A percentile compares a stretch with the other conserved stretches of the same genome.
Evolutionary conservation across 1,140 invertebrate species (phyloP).

Genomic region (Drosophila kanapiae): DNA sequence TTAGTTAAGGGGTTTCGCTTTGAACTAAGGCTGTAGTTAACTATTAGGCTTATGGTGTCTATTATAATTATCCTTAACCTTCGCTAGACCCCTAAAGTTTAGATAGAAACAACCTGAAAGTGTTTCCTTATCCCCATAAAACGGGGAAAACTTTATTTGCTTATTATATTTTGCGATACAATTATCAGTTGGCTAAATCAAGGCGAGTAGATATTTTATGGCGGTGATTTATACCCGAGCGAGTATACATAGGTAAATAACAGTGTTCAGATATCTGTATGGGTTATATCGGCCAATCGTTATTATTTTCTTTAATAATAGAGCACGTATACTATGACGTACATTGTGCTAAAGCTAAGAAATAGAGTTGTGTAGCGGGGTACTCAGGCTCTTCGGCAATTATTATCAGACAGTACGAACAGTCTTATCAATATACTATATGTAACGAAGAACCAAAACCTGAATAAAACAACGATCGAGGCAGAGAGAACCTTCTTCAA

Average conservation of each 20-base stretch:
- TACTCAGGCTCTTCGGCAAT: constrained; percentile 9
- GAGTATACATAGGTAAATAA: constrained; percentile 1
- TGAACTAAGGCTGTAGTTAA: no score
- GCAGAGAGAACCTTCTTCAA: constrained; percentile 7
- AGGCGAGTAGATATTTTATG: constrained; percentile 14
- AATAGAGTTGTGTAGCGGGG: neutral
- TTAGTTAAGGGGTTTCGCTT: no score
- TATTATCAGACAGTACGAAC: constrained; percentile 28
- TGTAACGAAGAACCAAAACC: constrained; percentile 14
- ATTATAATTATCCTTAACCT: neutral
- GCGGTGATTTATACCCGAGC: constrained; percentile 1
- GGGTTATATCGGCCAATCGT: constrained; percentile 13
- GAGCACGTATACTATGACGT: constrained; percentile 19
- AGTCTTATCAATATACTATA: constrained; percentile 20
- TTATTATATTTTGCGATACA: constrained; percentile 11
- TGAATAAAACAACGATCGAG: constrained; percentile 11
- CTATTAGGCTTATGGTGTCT: no score
- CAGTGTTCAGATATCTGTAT: constrained; percentile 9
- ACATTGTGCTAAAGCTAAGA: constrained; percentile 1
- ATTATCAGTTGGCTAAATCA: constrained; percentile 21
- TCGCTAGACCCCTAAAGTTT: neutral
- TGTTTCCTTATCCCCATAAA: constrained; percentile 5
- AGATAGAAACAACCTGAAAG: neutral
- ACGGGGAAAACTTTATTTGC: constrained; percentile 17
- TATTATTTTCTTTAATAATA: constrained; percentile 6